Evolutionary conservation across 2,888 invertebrate species (phyloP).

Genomic region (Ditula angustiorana): DNA sequence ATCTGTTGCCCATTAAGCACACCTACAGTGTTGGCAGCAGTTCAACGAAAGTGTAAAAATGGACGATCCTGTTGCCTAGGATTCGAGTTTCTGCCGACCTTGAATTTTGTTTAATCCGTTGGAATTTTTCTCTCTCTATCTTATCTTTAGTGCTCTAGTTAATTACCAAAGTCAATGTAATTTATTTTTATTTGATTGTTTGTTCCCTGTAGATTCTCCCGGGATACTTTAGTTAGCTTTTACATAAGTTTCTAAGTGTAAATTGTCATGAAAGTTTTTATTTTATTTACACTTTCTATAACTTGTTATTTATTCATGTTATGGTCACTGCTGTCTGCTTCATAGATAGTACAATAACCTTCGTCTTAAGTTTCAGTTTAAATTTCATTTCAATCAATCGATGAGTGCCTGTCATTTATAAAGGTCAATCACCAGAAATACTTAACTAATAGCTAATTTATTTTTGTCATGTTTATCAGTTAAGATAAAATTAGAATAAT

Average conservation of each 20-base stretch:
- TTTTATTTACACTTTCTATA: neutral
- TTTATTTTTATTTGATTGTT: neutral
- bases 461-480: too few species aligned
- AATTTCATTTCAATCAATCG: neutral
- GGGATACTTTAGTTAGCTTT: neutral
- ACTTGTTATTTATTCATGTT: neutral
- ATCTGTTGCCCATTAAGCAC: conserved; percentile 79
- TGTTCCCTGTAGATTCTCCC: neutral
- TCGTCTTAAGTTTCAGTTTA: neutral
- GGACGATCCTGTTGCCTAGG: conserved; percentile 63
- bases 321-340: neutral
- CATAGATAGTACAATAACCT: neutral
- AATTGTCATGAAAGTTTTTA: neutral
- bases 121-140: conserved; percentile 9
- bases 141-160: neutral
- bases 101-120: conserved; percentile 48
- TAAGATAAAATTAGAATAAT: too few species aligned
- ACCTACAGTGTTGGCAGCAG: conserved; percentile 78
- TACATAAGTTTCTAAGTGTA: neutral
- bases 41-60: conserved; percentile 82
- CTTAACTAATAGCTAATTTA: neutral
- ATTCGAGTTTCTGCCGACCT: conserved; percentile 54
- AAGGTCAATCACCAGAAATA: neutral
- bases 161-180: neutral
- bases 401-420: neutral